Base-by-base conservation (phyloP, 1,140 invertebrate species). In the Heliothis virescens region DNA sequence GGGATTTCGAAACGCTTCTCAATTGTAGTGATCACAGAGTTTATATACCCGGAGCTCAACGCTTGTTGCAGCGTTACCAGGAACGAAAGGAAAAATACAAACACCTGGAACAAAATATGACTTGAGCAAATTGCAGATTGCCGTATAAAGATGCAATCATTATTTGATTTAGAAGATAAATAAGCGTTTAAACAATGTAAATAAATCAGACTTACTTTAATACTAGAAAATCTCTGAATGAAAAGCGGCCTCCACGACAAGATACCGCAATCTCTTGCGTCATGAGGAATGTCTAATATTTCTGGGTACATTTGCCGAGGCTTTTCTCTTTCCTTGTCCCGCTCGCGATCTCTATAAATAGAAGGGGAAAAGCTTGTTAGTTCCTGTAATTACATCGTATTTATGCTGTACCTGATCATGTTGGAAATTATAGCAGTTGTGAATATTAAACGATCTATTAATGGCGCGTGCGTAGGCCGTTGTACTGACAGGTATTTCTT, bases 1-100 rank as follows among this genome's bases (percentile, higher is more conserved):
- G 98, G 98, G 87, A 99, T 99, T 94, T 99, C 98, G 92, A 99
- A 99, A 79, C 98, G 96, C 94, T 99, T 99, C 95, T 99, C 98
- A 86, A 99, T 99, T 18, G 98, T 99, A 73, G 98, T 99, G 90
- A 99, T 99, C 90, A 99, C 98, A 94, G 98, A 98, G 95, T 98
- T 98, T 82, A 98, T 98, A 92, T 98, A 98, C 71, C 98, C 98
- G 67, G 98, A 98, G 91, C 98, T 98, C 59, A 98, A 95, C 16
- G 98, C 98, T 95, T 98, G 98, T 90, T 98, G 98, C 71, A 99
- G 95, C 82, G 98, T 98, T 63, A 99, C 98, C 82, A 99, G 96
- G 92, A 99, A 96, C 89, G 98, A 99, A 85, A 98, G 96, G 81
- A 99, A 96, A 91, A 98, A 96, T 86, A 99, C 98, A 94, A 99